Evolutionary conservation across 2,797 vertebrate genomes (phyloP).

Genomic region (Syngnathus rostellatus): DNA sequence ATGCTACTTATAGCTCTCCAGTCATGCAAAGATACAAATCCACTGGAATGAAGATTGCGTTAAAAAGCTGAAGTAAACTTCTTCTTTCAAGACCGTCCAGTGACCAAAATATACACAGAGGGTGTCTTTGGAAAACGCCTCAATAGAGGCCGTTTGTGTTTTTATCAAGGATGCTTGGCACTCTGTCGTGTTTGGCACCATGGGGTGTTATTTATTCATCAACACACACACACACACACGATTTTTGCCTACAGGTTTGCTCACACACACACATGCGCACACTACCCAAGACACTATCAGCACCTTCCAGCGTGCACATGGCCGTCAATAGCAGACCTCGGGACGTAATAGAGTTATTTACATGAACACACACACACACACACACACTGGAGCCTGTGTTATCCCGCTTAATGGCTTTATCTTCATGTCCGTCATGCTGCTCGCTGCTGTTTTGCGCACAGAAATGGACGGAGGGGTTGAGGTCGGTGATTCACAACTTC

Average conservation of each 20-base stretch:
- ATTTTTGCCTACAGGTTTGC: constrained; percentile 3
- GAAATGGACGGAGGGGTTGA: constrained; percentile 96
- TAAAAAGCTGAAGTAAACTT: not conserved
- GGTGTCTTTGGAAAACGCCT: no score
- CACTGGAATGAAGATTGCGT: not conserved
- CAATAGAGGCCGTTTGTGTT: not conserved
- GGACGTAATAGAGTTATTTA: constrained; percentile 43
- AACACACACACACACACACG: constrained; percentile 12
- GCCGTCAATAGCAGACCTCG: constrained; percentile 31
- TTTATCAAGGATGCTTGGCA: not conserved
- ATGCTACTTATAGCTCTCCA: not conserved
- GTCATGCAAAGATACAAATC: not conserved
- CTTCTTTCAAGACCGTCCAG: not conserved
- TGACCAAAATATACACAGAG: no score
- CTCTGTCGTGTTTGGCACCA: not conserved
- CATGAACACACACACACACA: constrained; percentile 33
- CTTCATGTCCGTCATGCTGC: constrained; percentile 13
- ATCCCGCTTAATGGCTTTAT: constrained; percentile 29
- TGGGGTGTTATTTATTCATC: constrained; percentile 1
- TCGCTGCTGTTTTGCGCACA: constrained; percentile 41
- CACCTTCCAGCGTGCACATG: constrained; percentile 38
- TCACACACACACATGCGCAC: not conserved
- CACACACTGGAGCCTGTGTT: constrained; percentile 8
- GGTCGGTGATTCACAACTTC: constrained; percentile 94
- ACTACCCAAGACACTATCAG: constrained; percentile 23